A percentile compares a stretch with the other conserved stretches of the same genome.
These are phyloP conservation scores for Dermolepida albohirtum DNA, from an alignment of 2,888 invertebrate species.

Conservation along the genomic window DNA sequence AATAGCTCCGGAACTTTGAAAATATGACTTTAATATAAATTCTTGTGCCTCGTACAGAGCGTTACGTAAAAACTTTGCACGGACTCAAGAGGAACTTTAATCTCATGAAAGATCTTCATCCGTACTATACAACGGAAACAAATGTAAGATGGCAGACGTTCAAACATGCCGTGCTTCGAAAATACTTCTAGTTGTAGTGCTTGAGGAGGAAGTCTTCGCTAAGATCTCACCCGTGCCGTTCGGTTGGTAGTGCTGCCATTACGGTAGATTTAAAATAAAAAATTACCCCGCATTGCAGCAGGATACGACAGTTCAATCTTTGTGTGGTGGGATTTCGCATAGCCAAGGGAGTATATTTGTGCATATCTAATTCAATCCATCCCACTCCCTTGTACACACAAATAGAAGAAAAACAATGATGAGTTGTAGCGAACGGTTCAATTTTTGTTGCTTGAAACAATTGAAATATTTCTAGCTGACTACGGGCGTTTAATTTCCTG, in stretches of 20 bases:
- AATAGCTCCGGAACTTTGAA: conserved; percentile 29
- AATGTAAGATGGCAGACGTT: conserved; percentile 52
- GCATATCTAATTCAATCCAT: conserved; percentile 32
- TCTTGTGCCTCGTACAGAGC: conserved; percentile 34
- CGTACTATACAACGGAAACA: conserved; percentile 45
- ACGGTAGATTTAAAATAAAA: conserved; percentile 44
- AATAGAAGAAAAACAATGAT: conserved; percentile 35
- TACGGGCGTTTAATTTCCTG: conserved; percentile 57
- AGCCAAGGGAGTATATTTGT: conserved; percentile 27
- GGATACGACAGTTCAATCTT: conserved; percentile 43
- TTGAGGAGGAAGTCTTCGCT: conserved; percentile 31
- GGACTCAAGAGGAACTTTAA: conserved; percentile 41
- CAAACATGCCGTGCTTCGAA: conserved; percentile 43
- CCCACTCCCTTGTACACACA: conserved; percentile 2
- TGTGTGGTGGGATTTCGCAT: conserved; percentile 16
- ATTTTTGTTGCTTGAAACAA: conserved; percentile 48
- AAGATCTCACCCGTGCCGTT: conserved; percentile 44
- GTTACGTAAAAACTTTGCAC: conserved; percentile 43
- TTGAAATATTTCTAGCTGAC: conserved; percentile 51
- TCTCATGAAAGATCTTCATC: conserved; percentile 49
- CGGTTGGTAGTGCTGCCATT: conserved; percentile 41
- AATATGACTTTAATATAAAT: conserved; percentile 43
- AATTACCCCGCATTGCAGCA: conserved; percentile 49
- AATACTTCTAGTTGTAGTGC: conserved; percentile 30
- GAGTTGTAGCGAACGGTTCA: not conserved